Evolutionary conservation across 2,797 vertebrate genomes (phyloP), one percentile per base, ranked within the genome.

Genomic region (Microhierax caerulescens): DNA sequence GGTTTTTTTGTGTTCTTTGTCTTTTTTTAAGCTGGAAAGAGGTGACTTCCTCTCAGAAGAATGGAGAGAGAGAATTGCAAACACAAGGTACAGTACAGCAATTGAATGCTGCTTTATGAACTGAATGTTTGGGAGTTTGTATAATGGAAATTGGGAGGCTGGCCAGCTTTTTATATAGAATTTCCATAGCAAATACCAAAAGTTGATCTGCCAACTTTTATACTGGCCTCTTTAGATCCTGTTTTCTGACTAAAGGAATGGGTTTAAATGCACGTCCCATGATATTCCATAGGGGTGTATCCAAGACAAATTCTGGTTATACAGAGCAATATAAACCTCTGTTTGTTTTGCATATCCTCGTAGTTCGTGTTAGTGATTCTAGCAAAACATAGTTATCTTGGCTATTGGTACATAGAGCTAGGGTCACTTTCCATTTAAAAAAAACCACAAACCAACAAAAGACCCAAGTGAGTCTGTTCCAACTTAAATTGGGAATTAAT

Each of bases 1-100:
- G 19, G 18, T 3, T 30, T 59, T 77, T 72, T 61, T 73, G 76
- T 87, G 78, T 85, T 54, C 45, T 92, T 79, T 95, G 59, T 80
- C 47, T 91, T 88, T 79, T 85, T 94, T 97, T 48, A 96, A 99
- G 99, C 98, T 99, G 98, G 99, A 99, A 97, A 99, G 99, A 97
- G 99, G 99, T n/a, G 99, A 99, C 93, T 99, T 99, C 98, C 98
- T 99, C 86, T 99, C 99, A 28, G 99, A 99, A 96, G 99, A 99
- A 97, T 99, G 99, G 99, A 99, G 98, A 90, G 99, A 99, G 85
- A 99, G 99, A 91, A 99, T 99, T 59, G 99, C 99, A 94, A 99
- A 99, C 98, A 99, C 99, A 97, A 99, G 99, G 99, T 99, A 98
- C 45, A 56, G 93, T 85, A 54, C 54, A 87, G 80, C 67, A 19